Percentiles rank a stretch among this genome's conserved stretches.
Conservation (phyloP, 2,797 vertebrate species). For the Cephalopachus bancanus region DNA sequence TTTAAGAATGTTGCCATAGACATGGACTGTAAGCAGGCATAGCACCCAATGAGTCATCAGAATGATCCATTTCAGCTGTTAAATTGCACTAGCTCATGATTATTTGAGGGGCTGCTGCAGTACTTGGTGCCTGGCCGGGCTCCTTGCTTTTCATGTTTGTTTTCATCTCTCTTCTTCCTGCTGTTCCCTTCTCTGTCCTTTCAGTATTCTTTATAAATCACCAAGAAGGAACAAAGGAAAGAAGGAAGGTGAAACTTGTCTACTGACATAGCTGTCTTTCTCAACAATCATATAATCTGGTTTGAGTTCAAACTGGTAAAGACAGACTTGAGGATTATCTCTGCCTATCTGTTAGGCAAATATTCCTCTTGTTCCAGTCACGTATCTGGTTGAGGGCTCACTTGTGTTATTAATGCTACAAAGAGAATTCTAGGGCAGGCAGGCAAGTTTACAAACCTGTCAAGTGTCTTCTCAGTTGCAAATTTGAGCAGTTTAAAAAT, state of each 20-base stretch:
- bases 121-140: not conserved
- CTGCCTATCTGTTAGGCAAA: not conserved
- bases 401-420: not conserved
- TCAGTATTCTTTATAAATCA: not conserved
- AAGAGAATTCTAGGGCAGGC: not conserved
- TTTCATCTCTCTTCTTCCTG: not conserved
- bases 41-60: not conserved
- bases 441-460: not conserved
- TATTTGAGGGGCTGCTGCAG: not conserved
- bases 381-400: not conserved
- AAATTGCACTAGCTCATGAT: not conserved
- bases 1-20: not conserved
- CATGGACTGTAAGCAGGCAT: accelerated
- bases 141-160: not conserved
- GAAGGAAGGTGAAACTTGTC: not conserved
- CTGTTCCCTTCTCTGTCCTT: not conserved
- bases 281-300: not conserved
- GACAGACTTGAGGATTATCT: conserved; percentile 11
- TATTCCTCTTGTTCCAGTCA: not conserved
- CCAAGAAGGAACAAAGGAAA: not conserved
- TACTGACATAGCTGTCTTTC: not conserved
- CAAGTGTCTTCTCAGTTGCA: not conserved
- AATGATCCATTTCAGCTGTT: not conserved
- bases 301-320: not conserved
- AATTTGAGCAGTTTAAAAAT: not conserved